These are phyloP conservation scores for Eristalis arbustorum DNA, from an alignment of 2,888 invertebrate species.

Conservation along the genomic window DNA sequence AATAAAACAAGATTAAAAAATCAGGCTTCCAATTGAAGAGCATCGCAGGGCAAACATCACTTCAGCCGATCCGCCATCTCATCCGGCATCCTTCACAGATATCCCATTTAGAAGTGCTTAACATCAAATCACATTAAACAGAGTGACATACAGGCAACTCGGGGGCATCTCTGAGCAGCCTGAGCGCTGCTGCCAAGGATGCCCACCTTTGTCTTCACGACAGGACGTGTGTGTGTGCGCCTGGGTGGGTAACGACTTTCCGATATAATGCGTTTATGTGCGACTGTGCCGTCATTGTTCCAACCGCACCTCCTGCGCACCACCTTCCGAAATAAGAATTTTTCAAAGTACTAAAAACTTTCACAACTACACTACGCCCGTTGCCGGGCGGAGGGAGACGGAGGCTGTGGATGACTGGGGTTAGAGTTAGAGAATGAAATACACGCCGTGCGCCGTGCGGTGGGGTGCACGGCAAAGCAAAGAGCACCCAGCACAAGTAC, in stretches of 20 bases:
- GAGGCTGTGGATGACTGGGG: neutral
- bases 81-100: constrained; percentile 35
- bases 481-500: constrained; percentile 1
- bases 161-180: constrained; percentile 38
- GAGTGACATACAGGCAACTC: constrained; percentile 57
- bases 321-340: constrained; percentile 42
- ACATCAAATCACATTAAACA: constrained; percentile 69
- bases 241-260: constrained; percentile 63
- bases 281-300: constrained; percentile 27
- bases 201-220: constrained; percentile 38
- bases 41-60: constrained; percentile 20
- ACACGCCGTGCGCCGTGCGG: neutral
- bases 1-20: constrained; percentile 66
- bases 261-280: constrained; percentile 66
- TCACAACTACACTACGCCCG: constrained; percentile 10
- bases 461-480: neutral
- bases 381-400: neutral
- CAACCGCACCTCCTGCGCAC: neutral
- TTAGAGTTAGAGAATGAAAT: constrained; percentile 13
- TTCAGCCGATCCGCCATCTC: constrained; percentile 5
- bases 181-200: neutral
- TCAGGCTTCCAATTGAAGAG: constrained; percentile 39
- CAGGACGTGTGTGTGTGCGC: constrained; percentile 13
- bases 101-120: constrained; percentile 67
- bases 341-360: constrained; percentile 48